A percentile compares a stretch with the other conserved stretches of the same genome.
Conservation (phyloP, 2,888 invertebrate species). For the Tenthredo distinguenda region DNA sequence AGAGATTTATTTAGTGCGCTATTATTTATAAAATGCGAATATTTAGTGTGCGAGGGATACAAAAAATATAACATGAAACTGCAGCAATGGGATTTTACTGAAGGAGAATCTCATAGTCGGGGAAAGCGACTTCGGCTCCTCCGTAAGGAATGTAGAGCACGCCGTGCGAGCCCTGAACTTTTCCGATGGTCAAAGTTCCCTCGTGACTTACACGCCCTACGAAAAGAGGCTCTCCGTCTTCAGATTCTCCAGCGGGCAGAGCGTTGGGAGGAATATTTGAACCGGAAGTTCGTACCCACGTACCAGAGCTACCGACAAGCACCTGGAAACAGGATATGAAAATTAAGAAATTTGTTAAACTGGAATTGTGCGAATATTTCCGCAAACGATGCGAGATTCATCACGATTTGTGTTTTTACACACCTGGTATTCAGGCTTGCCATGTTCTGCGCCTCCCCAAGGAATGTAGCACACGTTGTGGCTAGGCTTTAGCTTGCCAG, state of each 20-base stretch:
- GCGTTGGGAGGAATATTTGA: constrained; percentile 87
- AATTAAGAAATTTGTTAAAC: neutral
- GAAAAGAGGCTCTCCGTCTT: constrained; percentile 89
- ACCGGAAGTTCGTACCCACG: constrained; percentile 82
- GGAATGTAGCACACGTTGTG: constrained; percentile 86
- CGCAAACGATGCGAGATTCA: no score
- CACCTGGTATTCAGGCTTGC: constrained; percentile 86
- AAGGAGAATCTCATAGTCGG: constrained; percentile 90
- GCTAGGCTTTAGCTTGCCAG: constrained; percentile 88
- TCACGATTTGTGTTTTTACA: neutral
- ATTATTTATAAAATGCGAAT: constrained; percentile 15
- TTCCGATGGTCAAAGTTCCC: constrained; percentile 88
- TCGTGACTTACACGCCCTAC: constrained; percentile 89
- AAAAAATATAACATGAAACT: constrained; percentile 3
- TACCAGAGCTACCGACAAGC: constrained; percentile 74
- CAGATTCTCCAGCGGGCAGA: constrained; percentile 85
- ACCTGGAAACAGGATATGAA: constrained; percentile 69
- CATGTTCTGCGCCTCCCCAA: constrained; percentile 88
- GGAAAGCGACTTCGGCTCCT: constrained; percentile 88
- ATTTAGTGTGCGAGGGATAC: constrained; percentile 26
- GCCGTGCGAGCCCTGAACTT: constrained; percentile 91
- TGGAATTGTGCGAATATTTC: neutral
- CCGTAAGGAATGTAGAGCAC: constrained; percentile 91
- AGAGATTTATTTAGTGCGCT: neutral
- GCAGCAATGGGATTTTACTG: constrained; percentile 21